phyloP scores from a whole-genome alignment of 2,888 invertebrate genomes.

The Rhynchonema sp. region DNA sequence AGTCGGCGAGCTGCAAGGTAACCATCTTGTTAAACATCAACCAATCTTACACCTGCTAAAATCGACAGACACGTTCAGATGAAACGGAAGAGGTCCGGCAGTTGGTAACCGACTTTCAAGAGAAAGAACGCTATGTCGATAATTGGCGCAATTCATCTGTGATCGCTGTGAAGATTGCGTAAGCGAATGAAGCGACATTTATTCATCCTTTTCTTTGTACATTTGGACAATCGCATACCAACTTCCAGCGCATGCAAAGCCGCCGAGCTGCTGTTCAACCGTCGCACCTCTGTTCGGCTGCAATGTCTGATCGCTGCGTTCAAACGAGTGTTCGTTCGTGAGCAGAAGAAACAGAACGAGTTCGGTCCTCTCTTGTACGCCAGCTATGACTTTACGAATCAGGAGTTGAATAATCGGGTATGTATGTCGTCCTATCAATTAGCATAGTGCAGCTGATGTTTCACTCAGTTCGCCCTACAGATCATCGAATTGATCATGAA shows the following conservation, averaged over 20 bases:
- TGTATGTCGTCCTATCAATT: no score
- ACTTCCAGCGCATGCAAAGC: conserved; percentile 1
- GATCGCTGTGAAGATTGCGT: conserved; percentile 28
- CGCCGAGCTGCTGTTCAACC: conserved; percentile 28
- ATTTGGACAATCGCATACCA: background rate
- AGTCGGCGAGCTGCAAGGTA: background rate
- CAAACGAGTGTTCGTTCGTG: conserved; percentile 14
- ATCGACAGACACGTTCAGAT: background rate
- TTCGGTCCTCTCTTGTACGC: background rate
- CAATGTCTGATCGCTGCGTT: conserved; percentile 28
- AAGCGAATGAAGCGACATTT: no score
- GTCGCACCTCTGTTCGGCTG: conserved; percentile 27
- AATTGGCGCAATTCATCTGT: conserved; percentile 26
- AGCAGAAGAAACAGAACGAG: background rate
- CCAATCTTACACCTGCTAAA: background rate
- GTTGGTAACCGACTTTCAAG: background rate
- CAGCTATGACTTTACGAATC: background rate
- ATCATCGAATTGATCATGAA: no score
- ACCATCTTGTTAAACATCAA: background rate
- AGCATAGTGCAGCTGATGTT: no score
- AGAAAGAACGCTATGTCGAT: conserved; percentile 19
- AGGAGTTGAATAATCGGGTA: no score
- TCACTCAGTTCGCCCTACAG: no score
- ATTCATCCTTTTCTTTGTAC: background rate
- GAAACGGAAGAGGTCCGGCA: background rate